Evolutionary conservation across 1,140 invertebrate species (phyloP).

Genomic region (Pseudomyrmex pallidus): DNA sequence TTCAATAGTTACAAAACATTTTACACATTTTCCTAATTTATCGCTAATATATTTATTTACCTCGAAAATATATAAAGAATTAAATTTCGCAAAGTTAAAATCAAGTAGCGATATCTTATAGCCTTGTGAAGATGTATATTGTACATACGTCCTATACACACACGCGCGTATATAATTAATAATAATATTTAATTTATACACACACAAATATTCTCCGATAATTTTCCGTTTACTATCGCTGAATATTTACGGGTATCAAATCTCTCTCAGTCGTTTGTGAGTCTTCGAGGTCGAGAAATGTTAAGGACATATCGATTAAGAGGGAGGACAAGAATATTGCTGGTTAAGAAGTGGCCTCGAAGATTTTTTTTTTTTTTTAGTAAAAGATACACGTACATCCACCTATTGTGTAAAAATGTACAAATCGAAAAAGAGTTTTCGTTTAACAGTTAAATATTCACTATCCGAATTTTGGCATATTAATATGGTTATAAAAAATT

Average conservation of each 20-base stretch:
- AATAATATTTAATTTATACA: conserved; percentile 73
- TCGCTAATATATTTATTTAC: conserved; percentile 48
- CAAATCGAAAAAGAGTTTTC: conserved; percentile 41
- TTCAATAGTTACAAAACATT: conserved; percentile 21
- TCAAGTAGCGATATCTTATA: conserved; percentile 24
- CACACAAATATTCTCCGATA: conserved; percentile 38
- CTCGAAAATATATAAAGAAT: conserved; percentile 3
- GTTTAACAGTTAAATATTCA: conserved; percentile 50
- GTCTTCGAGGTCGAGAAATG: conserved; percentile 43
- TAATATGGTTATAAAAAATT: conserved; percentile 62
- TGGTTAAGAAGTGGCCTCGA: conserved; percentile 19
- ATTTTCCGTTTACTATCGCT: conserved; percentile 30
- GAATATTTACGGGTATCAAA: conserved; percentile 10
- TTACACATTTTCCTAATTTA: conserved; percentile 5
- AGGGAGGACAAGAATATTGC: no score
- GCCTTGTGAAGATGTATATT: conserved; percentile 36
- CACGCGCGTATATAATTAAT: no score
- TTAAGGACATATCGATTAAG: background rate
- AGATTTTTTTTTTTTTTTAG: conserved; percentile 31
- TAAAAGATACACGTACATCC: conserved; percentile 34
- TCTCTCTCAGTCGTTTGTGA: conserved; percentile 11
- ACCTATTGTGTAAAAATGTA: conserved; percentile 47
- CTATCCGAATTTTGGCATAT: conserved; percentile 40
- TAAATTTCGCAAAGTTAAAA: conserved; percentile 27
- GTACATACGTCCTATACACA: conserved; percentile 69